Base-by-base conservation (phyloP, 2,888 invertebrate species). In the Acrobasis repandana region DNA sequence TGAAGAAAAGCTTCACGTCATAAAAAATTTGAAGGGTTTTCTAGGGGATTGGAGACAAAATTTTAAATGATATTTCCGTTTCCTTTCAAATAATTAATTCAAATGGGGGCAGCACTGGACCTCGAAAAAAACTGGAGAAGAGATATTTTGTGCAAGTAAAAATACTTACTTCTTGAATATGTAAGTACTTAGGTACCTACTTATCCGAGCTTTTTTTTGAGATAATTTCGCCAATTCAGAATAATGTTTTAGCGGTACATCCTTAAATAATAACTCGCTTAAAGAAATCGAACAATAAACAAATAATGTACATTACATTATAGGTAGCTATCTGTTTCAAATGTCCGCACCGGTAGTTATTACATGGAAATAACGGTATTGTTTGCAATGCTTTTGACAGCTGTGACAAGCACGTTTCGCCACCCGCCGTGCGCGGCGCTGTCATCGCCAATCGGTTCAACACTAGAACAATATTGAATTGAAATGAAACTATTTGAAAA, bases 331-430 rank as follows among this genome's bases (percentile, higher is more conserved):
- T 70, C 74, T 85, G 86, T 81, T 83, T 74, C 75, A 80, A 86
- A 88, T 86, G 78, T 81, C 81, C 82, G 77, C 87, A 81, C 80
- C 80, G 79, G 82, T 83, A 82, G 83, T 82, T 84, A 88, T 87
- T 84, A 82, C 79, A 82, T 83, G 77, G 82, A 82, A 85, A 86
- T 83, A 85, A 79, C 79, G 69, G 81, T 82, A 88, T 88, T 86
- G 86, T 86, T 85, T 81, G 76, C 77, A 70, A 75, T 88, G 89
- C 71, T 63, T 38, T 62, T 74, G 79, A 76, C 79, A 79, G 75
- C 73, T 70, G 75, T 81, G 85, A 87, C 86, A 78, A 81, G 77
- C 76, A 76, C 79, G 77, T 82, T 82, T 74, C 76, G 76, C 79
- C 82, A 72, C 80, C 83, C 82, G 80, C 80, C 76, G 83, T 75